Conservation (phyloP, 2,797 vertebrate species). For the Pseudochirops cupreus region DNA sequence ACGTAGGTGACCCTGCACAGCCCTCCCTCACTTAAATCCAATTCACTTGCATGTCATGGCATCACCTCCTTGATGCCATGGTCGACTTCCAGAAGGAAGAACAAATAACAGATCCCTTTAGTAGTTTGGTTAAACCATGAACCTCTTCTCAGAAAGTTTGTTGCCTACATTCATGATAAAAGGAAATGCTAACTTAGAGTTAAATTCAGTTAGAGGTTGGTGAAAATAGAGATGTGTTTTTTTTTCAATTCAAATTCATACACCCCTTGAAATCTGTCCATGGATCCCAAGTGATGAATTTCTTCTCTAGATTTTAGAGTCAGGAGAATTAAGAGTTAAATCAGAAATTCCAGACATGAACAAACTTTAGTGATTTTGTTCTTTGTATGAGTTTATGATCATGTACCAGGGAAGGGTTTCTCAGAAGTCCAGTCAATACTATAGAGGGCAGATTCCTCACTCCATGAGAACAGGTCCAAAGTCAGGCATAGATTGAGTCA, state of each 20-base stretch:
- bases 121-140: not conserved
- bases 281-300: not conserved
- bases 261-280: not conserved
- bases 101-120: not conserved
- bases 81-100: too few relatives aligned
- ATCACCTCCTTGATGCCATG: too few relatives aligned
- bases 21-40: too few relatives aligned
- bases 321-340: not conserved
- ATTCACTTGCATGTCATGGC: too few relatives aligned
- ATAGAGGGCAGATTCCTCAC: not conserved
- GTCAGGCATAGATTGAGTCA: not conserved
- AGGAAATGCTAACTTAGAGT: not conserved
- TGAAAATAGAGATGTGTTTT: not conserved
- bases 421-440: not conserved
- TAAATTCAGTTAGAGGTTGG: not conserved
- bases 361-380: not conserved
- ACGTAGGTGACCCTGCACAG: too few relatives aligned
- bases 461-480: not conserved
- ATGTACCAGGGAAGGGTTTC: not conserved
- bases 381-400: not conserved
- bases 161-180: not conserved
- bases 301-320: not conserved
- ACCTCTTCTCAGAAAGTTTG: not conserved
- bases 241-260: not conserved
- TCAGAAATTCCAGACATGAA: not conserved